Base-by-base conservation (phyloP, 2,797 vertebrate species). In the Dryobates pubescens region DNA sequence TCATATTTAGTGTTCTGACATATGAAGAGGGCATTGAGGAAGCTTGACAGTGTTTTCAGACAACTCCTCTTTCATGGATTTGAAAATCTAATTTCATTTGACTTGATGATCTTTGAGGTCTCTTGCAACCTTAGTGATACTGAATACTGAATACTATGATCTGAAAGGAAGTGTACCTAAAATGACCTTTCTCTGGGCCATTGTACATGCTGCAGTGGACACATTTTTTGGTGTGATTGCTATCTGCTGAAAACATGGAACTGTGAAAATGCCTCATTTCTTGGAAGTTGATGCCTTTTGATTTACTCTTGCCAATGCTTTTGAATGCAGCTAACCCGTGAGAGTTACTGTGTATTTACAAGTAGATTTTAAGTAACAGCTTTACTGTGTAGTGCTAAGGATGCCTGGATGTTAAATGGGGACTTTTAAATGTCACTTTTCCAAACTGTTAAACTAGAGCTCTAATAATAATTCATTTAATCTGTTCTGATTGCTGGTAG, bases 371-470 rank as follows among this genome's bases (percentile, higher is more conserved):
- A 67, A 91, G 76, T 56, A 89, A 86, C 30, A 61, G 43, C 65
- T 77, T 54, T 91, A 38, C 51, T 80, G 26, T 34, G 15, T 36
- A 65, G n/a, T 14, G 1, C 86, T 93, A 68, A 38, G 83, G 36
- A 43, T 67, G 41, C 54, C 45, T 85, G 68, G 65, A 65, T 41
- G 29, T 68, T 86, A 77, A 30, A 17, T 54, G 68, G 38, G 7
- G 20, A 56, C 41, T 94, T 67, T 67, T 56, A 89, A 89, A 76
- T 74, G 71, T 82, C 64, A 43, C 17, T 94, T 93, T 93, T 92
- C 64, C 68, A 47, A 83, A 78, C 41, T 62, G 45, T 79, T 91
- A 65, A 79, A 62, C 68, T 68, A 26, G 26, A 80, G 15, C 45
- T 88, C 32, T 82, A 91, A 88, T 78, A 88, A 81, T 70, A 86